These are phyloP conservation scores for Nothoprocta pentlandii DNA, from an alignment of 2,113 vertebrate species.

Conservation along the genomic window DNA sequence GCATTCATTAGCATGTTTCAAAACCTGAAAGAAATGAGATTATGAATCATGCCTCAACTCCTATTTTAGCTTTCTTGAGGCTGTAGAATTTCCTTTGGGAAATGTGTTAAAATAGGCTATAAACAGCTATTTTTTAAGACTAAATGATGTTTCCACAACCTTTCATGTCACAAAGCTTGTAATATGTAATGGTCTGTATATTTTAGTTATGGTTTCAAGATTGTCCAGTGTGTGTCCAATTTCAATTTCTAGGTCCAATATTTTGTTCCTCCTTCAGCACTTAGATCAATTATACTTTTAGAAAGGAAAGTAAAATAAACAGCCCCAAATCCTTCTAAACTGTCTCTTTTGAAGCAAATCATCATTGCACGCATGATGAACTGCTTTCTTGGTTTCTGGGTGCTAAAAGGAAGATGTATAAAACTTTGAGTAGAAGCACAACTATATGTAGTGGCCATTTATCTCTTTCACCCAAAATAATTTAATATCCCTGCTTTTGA, in stretches of 20 bases:
- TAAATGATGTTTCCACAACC: not conserved
- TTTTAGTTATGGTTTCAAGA: slow-evolving; percentile 15
- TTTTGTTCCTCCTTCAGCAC: not conserved
- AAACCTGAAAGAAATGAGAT: not conserved
- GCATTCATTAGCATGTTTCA: not conserved
- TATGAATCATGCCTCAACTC: not conserved
- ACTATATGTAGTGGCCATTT: not conserved
- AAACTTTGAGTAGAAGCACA: not conserved
- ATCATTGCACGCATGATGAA: not conserved
- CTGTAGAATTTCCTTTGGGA: not conserved
- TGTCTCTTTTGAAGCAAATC: not conserved
- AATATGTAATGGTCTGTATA: slow-evolving; percentile 17
- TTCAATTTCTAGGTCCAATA: not conserved
- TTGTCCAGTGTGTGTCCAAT: not conserved
- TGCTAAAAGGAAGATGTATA: not conserved
- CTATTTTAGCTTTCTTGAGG: not conserved
- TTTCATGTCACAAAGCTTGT: not conserved
- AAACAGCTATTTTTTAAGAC: not conserved
- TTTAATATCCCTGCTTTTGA: not conserved
- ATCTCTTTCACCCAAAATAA: not conserved
- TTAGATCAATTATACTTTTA: not conserved
- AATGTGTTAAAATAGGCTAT: not conserved
- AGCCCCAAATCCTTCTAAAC: not conserved
- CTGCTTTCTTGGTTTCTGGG: not conserved
- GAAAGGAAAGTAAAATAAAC: not conserved